A percentile compares a stretch with the other conserved stretches of the same genome.
These are phyloP conservation scores for Drosophila pseudotakahashii DNA, from an alignment of 2,888 invertebrate species.

Conservation along the genomic window DNA sequence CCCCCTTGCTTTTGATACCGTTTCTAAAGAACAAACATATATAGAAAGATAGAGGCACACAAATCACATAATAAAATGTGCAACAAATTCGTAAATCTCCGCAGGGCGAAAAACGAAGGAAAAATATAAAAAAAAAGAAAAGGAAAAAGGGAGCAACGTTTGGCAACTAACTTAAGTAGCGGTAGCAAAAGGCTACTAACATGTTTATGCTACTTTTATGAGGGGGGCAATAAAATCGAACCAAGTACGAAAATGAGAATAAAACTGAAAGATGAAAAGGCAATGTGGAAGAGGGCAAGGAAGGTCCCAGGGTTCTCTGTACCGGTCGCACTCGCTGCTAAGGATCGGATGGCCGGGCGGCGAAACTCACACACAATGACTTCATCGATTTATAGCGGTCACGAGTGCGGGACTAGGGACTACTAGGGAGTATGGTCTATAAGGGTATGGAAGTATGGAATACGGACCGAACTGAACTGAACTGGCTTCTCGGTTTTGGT, in stretches of 20 bases:
- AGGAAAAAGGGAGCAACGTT: conserved; percentile 10
- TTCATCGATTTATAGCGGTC: conserved; percentile 80
- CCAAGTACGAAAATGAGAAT: conserved; percentile 69
- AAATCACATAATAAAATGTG: conserved; percentile 59
- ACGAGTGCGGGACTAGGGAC: conserved; percentile 59
- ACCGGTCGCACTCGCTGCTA: conserved; percentile 4
- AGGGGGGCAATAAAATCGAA: conserved; percentile 76
- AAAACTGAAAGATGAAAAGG: conserved; percentile 40
- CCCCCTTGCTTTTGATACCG: neutral
- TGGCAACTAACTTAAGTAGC: conserved; percentile 74
- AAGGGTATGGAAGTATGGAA: no score
- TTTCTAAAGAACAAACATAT: neutral
- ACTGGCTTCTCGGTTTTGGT: conserved; percentile 35
- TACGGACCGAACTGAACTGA: no score
- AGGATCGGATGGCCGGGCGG: neutral
- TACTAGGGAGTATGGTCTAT: conserved; percentile 7
- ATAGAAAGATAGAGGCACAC: neutral
- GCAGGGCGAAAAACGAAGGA: neutral
- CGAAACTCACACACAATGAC: conserved; percentile 66
- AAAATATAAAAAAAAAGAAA: neutral
- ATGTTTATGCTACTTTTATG: conserved; percentile 79
- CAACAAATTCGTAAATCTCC: conserved; percentile 67
- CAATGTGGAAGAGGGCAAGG: neutral
- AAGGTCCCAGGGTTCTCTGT: neutral
- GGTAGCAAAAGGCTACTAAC: conserved; percentile 79